Evolutionary conservation across 2,888 invertebrate species (phyloP).

Genomic region (Suillia variegata): DNA sequence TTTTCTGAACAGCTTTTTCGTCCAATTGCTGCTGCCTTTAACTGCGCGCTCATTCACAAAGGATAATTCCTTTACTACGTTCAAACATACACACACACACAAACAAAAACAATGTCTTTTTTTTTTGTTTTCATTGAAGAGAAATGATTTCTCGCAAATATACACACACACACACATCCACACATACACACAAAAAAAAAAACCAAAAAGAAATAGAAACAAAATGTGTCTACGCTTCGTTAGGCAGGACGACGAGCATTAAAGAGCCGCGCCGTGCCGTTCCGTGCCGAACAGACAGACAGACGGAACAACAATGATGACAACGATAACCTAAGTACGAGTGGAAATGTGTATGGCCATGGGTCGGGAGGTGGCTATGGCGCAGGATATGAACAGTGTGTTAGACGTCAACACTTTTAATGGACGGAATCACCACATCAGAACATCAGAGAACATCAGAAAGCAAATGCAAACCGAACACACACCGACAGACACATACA

Average conservation of each 20-base stretch:
- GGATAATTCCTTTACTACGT: too few species aligned
- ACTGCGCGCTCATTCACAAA: too few species aligned
- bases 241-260: constrained; percentile 29
- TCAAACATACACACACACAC: not conserved
- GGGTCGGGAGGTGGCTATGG: too few species aligned
- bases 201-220: constrained; percentile 30
- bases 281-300: not conserved
- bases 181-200: constrained; percentile 8
- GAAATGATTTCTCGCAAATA: not conserved
- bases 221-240: constrained; percentile 41
- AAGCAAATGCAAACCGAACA: not conserved
- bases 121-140: not conserved
- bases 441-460: not conserved
- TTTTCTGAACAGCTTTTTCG: too few species aligned
- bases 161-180: too few species aligned
- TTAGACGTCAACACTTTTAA: constrained; percentile 5
- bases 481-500: too few species aligned
- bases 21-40: not conserved
- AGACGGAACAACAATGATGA: not conserved
- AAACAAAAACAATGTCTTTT: not conserved
- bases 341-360: too few species aligned
- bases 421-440: not conserved
- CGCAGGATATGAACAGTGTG: not conserved
- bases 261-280: not conserved
- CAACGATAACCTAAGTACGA: not conserved